A percentile compares a stretch with the other conserved stretches of the same genome.
Evolutionary conservation across 1,140 invertebrate species (phyloP).

Genomic region (Atopsyche davidsoni): DNA sequence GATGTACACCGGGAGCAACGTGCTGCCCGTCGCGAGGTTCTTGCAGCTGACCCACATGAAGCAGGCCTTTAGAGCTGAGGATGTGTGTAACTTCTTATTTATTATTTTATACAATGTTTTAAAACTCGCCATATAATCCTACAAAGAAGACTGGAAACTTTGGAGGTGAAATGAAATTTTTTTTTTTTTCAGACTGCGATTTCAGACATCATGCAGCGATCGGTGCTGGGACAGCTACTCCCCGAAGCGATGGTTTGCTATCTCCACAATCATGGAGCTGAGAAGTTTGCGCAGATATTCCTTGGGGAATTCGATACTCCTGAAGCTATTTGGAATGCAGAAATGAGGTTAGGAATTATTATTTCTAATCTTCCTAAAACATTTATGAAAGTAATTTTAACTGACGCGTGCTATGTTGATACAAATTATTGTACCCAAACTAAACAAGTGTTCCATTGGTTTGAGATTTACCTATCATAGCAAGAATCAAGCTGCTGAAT

Average conservation of each 20-base stretch:
- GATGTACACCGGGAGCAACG: conserved; percentile 98
- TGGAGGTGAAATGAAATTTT: no score
- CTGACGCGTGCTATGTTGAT: no score
- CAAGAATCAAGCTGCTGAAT: background rate
- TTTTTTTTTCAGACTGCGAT: conserved; percentile 47
- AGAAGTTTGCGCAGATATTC: conserved; percentile 98
- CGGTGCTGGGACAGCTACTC: conserved; percentile 85
- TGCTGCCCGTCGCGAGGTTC: conserved; percentile 91
- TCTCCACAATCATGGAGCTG: conserved; percentile 95
- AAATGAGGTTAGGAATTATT: conserved; percentile 80
- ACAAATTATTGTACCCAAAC: no score
- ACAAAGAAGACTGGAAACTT: no score
- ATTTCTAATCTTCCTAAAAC: no score
- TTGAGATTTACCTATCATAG: background rate
- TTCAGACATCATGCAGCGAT: conserved; percentile 77
- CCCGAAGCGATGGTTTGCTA: conserved; percentile 99
- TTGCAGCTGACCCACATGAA: conserved; percentile 92
- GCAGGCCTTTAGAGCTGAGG: conserved; percentile 87
- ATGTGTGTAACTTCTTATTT: conserved; percentile 52
- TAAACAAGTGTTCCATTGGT: no score
- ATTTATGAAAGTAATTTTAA: no score
- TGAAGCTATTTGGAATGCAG: conserved; percentile 92
- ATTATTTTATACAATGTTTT: background rate
- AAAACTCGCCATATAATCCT: background rate
- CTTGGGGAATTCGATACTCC: conserved; percentile 99